Evolutionary conservation across 2,113 vertebrate species (phyloP).

Genomic region (Mesembrinibis cayennensis): DNA sequence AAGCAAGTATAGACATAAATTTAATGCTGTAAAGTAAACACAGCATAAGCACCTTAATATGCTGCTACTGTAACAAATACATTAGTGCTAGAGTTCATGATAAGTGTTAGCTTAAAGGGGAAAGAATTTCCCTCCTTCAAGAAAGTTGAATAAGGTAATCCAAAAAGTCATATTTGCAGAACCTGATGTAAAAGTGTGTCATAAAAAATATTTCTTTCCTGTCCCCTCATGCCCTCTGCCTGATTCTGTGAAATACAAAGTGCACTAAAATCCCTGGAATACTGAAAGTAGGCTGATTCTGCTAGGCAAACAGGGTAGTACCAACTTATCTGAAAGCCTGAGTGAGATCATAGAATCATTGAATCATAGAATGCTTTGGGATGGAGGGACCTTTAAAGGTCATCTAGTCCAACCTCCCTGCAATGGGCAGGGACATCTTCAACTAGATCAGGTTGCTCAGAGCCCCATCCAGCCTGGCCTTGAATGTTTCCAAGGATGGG

Average conservation of each 20-base stretch:
- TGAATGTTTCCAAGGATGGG: too few species aligned
- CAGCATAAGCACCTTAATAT: not conserved
- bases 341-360: not conserved
- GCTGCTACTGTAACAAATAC: not conserved
- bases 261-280: not conserved
- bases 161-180: not conserved
- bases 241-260: not conserved
- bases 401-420: too few species aligned
- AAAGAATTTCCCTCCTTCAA: not conserved
- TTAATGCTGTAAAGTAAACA: slow-evolving; percentile 15
- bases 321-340: not conserved
- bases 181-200: not conserved
- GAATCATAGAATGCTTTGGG: too few species aligned
- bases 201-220: not conserved
- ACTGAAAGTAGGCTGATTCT: not conserved
- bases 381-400: too few species aligned
- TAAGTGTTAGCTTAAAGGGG: not conserved
- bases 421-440: too few species aligned
- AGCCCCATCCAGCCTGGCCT: too few species aligned
- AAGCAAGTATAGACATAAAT: not conserved
- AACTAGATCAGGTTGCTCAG: too few species aligned
- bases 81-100: not conserved
- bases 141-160: not conserved
- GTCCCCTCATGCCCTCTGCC: not conserved
- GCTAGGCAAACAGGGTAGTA: not conserved